These are phyloP conservation scores for Dascyllus trimaculatus DNA, from an alignment of 2,113 vertebrate species.

Conservation along the genomic window DNA sequence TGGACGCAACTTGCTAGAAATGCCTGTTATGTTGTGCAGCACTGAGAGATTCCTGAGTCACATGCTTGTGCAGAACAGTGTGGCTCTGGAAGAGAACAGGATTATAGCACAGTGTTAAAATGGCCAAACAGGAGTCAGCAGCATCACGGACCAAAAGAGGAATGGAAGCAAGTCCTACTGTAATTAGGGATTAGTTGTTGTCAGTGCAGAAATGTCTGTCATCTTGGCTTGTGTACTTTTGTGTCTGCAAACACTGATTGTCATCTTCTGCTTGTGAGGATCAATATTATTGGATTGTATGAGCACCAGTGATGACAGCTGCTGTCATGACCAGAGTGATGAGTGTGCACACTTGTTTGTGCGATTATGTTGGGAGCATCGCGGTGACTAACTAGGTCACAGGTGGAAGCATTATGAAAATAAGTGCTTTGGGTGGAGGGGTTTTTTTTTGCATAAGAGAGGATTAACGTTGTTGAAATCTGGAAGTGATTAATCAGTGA, in stretches of 20 bases:
- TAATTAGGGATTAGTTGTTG: background rate
- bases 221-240: background rate
- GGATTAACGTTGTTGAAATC: background rate
- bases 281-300: slow-evolving; percentile 11
- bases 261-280: background rate
- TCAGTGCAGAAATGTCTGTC: background rate
- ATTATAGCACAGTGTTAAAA: background rate
- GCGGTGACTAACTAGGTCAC: slow-evolving; percentile 14
- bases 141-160: background rate
- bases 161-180: background rate
- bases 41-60: slow-evolving; percentile 77
- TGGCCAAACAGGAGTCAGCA: background rate
- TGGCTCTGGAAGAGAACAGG: background rate
- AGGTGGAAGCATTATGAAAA: background rate
- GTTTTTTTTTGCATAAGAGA: background rate
- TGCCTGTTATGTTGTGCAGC: slow-evolving; percentile 56
- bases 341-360: background rate
- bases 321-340: background rate
- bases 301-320: slow-evolving; percentile 21
- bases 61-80: slow-evolving; percentile 29
- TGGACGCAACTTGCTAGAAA: slow-evolving; percentile 62
- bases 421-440: slow-evolving; percentile 37
- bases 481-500: slow-evolving; percentile 7
- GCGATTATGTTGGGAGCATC: background rate
- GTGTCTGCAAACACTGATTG: slow-evolving; percentile 2